phyloP scores from a whole-genome alignment of 1,140 invertebrate species.

The Diorhabda elongata region DNA sequence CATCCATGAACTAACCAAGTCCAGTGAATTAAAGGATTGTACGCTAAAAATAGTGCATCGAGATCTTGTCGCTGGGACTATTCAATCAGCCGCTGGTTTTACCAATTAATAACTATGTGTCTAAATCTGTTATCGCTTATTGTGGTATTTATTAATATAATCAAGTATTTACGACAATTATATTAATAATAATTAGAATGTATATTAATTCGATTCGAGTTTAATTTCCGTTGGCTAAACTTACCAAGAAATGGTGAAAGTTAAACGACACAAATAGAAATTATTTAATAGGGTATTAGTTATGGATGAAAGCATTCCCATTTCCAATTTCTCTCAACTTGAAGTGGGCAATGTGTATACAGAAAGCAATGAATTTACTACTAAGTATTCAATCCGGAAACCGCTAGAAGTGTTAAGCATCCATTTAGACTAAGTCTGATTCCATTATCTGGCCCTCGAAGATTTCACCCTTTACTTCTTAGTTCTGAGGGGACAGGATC shows the following conservation, averaged over 20 bases:
- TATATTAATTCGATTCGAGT: no score
- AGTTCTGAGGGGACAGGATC: conserved; percentile 8
- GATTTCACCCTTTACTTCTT: conserved; percentile 38
- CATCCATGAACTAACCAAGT: no score
- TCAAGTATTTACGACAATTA: no score
- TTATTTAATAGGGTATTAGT: conserved; percentile 32
- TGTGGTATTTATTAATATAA: no score
- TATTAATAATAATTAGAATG: no score
- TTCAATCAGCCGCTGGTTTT: no score
- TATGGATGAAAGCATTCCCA: conserved; percentile 21
- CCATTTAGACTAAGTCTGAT: conserved; percentile 44
- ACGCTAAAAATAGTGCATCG: no score
- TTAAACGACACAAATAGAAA: conserved; percentile 28
- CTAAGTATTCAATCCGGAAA: conserved; percentile 43
- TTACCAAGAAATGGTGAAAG: not conserved
- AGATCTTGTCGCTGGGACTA: no score
- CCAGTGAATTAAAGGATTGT: no score
- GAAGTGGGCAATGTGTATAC: conserved; percentile 41
- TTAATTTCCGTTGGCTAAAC: no score
- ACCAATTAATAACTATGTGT: no score
- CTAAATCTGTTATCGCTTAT: no score
- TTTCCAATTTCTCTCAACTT: conserved; percentile 19
- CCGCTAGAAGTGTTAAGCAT: conserved; percentile 42
- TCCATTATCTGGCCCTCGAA: conserved; percentile 41
- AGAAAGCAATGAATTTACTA: conserved; percentile 41